phyloP scores from a whole-genome alignment of 2,113 vertebrate species.

The Pterocles burchelli region DNA sequence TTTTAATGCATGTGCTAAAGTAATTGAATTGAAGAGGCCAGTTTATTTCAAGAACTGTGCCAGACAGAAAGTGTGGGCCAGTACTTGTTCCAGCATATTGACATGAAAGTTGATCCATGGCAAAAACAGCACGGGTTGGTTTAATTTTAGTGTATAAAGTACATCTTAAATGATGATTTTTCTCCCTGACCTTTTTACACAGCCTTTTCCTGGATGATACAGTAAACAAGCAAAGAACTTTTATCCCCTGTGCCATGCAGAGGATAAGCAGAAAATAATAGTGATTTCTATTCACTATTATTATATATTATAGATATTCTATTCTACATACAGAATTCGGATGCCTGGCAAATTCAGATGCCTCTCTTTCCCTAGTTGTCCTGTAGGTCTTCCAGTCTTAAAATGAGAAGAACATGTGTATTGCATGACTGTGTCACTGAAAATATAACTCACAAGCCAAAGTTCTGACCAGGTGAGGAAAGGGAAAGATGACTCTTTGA shows the following conservation, averaged over 20 bases:
- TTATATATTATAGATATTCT: no score
- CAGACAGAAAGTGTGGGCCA: not conserved
- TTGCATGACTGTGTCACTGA: not conserved
- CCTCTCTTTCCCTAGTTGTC: not conserved
- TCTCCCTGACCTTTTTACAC: not conserved
- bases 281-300: no score
- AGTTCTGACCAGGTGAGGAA: not conserved
- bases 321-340: not conserved
- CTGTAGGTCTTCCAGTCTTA: not conserved
- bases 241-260: not conserved
- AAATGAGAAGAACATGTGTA: not conserved
- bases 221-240: not conserved
- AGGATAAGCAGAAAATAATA: not conserved
- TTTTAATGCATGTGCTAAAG: not conserved
- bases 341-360: not conserved
- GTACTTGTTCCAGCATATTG: not conserved
- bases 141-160: not conserved
- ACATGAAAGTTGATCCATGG: not conserved
- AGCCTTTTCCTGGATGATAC: not conserved
- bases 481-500: not conserved
- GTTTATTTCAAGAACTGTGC: not conserved
- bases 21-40: not conserved
- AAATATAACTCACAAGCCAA: not conserved
- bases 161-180: not conserved
- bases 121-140: not conserved